Conservation (phyloP, 2,797 vertebrate genomes). For the Pteronotus mesoamericanus region DNA sequence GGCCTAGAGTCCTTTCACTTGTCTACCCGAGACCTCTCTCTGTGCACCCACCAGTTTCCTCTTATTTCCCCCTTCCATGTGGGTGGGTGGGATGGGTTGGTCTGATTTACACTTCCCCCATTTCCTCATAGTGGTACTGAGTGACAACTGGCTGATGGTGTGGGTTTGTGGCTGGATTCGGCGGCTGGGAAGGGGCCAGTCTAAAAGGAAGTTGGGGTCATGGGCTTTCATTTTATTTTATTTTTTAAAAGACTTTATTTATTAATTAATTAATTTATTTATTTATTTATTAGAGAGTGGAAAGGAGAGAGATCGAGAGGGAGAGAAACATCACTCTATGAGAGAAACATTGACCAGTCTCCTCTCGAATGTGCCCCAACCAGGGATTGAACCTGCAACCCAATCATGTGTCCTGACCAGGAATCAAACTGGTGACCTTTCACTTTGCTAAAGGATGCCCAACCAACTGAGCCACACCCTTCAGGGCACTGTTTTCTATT, state of each 20-base stretch:
- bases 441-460: too few relatives aligned
- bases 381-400: too few relatives aligned
- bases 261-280: too few relatives aligned
- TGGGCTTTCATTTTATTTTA: not conserved
- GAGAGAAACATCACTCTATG: too few relatives aligned
- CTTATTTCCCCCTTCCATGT: not conserved
- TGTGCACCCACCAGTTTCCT: not conserved
- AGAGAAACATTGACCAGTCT: too few relatives aligned
- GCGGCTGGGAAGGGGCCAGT: not conserved
- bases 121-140: not conserved
- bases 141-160: not conserved
- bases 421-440: too few relatives aligned
- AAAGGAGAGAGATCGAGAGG: too few relatives aligned
- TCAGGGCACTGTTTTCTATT: not conserved
- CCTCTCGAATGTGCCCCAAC: too few relatives aligned
- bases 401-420: too few relatives aligned
- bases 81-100: too few relatives aligned
- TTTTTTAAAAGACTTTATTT: not conserved
- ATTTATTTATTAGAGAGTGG: too few relatives aligned
- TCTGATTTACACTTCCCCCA: not conserved
- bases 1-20: not conserved
- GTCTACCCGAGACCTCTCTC: not conserved
- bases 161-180: not conserved
- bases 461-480: too few relatives aligned
- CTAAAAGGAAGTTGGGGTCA: not conserved